These are phyloP conservation scores for Eulemur rufifrons DNA, from an alignment of 2,113 vertebrate species.

Conservation along the genomic window DNA sequence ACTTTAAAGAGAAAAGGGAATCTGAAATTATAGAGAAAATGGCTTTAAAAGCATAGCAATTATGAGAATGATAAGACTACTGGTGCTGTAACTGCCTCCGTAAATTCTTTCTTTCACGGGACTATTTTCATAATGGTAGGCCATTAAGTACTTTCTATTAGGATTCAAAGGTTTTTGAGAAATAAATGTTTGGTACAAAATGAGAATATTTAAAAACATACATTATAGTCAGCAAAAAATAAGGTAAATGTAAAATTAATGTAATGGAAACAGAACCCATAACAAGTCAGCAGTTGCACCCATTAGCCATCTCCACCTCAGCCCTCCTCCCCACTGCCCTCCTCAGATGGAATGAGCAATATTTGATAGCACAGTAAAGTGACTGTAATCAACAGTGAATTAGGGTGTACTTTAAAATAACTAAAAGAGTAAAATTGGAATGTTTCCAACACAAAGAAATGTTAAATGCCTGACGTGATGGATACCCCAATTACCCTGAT, in stretches of 20 bases:
- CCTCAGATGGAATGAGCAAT: too few species aligned
- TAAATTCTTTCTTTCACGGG: not conserved
- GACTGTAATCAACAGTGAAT: too few species aligned
- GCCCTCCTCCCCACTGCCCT: too few species aligned
- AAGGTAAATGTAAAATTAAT: not conserved
- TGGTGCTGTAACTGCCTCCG: not conserved
- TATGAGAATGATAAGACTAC: not conserved
- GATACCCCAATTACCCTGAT: too few species aligned
- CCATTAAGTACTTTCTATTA: not conserved
- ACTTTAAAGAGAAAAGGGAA: slow-evolving; percentile 2
- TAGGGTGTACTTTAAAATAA: too few species aligned
- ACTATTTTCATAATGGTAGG: not conserved
- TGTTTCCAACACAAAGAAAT: too few species aligned
- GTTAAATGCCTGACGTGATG: too few species aligned
- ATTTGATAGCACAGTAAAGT: too few species aligned
- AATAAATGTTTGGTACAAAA: not conserved
- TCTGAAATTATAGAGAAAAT: not conserved
- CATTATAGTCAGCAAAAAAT: not conserved
- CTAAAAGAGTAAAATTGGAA: too few species aligned
- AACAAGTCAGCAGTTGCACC: not conserved
- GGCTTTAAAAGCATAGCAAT: not conserved
- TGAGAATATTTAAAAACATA: slow-evolving; percentile 15
- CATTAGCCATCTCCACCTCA: too few species aligned
- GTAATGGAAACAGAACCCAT: not conserved
- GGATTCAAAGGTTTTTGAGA: not conserved